Percentiles rank a stretch among this genome's conserved stretches.
phyloP scores from a whole-genome alignment of 2,888 invertebrate genomes.

The Galerucella calmariensis region DNA sequence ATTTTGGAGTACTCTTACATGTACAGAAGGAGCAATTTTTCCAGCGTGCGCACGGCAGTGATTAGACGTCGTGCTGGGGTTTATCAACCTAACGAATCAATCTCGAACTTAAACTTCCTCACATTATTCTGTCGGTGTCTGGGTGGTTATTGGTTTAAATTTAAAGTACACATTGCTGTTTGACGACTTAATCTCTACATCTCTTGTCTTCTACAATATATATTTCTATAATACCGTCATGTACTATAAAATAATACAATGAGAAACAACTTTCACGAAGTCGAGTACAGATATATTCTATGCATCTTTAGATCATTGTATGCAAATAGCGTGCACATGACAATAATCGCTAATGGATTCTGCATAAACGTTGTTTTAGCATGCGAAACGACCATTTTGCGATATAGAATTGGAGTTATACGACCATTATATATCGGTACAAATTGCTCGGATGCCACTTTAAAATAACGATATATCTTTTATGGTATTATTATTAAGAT shows the following conservation, averaged over 20 bases:
- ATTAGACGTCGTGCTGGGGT: too few relatives aligned
- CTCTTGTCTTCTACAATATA: not conserved
- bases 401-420: not conserved
- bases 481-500: not conserved
- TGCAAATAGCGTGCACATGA: constrained; percentile 14
- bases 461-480: constrained; percentile 31
- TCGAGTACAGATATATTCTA: constrained; percentile 4
- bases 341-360: constrained; percentile 15
- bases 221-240: not conserved
- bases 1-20: too few relatives aligned
- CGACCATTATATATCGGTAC: constrained; percentile 4
- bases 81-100: too few relatives aligned
- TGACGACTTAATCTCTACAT: not conserved
- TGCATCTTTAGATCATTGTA: constrained; percentile 17
- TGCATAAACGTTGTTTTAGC: constrained; percentile 14
- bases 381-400: constrained; percentile 7
- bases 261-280: not conserved
- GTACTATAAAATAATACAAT: not conserved
- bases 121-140: too few relatives aligned
- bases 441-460: not conserved
- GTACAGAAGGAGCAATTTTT: too few relatives aligned
- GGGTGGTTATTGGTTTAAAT: not conserved
- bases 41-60: too few relatives aligned
- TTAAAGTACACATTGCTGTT: not conserved
- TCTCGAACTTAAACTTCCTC: too few relatives aligned